phyloP scores from a whole-genome alignment of 2,888 invertebrate genomes.

The Dynastes grantii region DNA sequence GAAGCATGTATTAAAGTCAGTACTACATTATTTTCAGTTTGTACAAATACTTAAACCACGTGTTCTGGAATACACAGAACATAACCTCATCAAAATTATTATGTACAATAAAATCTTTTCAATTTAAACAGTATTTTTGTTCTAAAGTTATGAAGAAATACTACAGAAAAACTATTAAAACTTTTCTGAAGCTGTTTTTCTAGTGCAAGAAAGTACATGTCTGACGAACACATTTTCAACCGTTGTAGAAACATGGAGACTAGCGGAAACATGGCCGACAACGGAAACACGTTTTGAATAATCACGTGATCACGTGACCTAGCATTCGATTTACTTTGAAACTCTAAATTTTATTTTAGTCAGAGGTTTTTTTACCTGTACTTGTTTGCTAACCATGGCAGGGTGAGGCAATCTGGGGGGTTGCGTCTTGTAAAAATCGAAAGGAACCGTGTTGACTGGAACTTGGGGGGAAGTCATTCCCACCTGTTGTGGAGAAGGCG shows the following conservation, averaged over 20 bases:
- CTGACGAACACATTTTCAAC: neutral
- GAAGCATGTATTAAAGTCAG: neutral
- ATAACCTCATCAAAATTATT: constrained; percentile 28
- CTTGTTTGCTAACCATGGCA: constrained; percentile 76
- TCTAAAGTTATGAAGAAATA: neutral
- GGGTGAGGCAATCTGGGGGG: constrained; percentile 71
- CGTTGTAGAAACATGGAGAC: constrained; percentile 19
- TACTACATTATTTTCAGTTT: neutral
- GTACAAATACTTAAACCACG: neutral
- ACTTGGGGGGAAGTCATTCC: constrained; percentile 73
- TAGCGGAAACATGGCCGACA: constrained; percentile 8
- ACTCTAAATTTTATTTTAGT: neutral
- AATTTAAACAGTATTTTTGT: constrained; percentile 20
- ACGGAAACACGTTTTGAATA: constrained; percentile 19
- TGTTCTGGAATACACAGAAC: constrained; percentile 4
- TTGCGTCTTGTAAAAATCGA: constrained; percentile 75
- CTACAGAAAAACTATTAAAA: neutral
- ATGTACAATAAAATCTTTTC: constrained; percentile 1
- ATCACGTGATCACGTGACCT: neutral
- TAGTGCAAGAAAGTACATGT: constrained; percentile 1
- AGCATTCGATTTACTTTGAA: neutral
- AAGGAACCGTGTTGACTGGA: constrained; percentile 72
- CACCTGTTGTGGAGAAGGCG: constrained; percentile 80
- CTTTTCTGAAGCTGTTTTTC: neutral
- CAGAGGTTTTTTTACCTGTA: constrained; percentile 71